Percentiles rank a stretch among this genome's conserved stretches.
Evolutionary conservation across 2,113 vertebrate species (phyloP).

Genomic region (Mirounga angustirostris): DNA sequence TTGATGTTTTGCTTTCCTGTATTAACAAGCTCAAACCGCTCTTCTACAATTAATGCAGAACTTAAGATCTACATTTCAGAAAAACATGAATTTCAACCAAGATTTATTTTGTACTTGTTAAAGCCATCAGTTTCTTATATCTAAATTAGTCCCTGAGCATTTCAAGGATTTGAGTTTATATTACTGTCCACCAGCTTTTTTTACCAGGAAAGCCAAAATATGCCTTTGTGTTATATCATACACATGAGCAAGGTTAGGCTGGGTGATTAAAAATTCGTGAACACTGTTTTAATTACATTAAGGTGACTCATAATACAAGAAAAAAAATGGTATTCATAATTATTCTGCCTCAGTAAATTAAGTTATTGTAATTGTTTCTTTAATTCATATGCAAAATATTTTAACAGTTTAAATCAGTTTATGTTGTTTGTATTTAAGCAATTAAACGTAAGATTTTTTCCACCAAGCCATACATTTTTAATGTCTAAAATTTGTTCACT

Average conservation of each 20-base stretch:
- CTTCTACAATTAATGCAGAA: not conserved
- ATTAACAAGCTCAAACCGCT: not conserved
- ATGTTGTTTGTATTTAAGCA: not conserved
- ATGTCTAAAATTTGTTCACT: slow-evolving; percentile 9
- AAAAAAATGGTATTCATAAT: slow-evolving; percentile 36
- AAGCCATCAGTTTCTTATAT: not conserved
- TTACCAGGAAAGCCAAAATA: not conserved
- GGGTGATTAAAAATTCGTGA: slow-evolving; percentile 13
- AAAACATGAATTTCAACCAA: not conserved
- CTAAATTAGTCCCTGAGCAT: not conserved
- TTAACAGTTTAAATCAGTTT: not conserved
- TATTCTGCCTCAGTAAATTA: not conserved
- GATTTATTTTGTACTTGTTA: not conserved
- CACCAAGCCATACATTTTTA: not conserved
- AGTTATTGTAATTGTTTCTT: not conserved
- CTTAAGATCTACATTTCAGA: not conserved
- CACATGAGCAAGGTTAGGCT: not conserved
- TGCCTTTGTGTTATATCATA: not conserved
- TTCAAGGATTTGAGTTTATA: not conserved
- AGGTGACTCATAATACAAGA: not conserved
- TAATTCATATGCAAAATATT: not conserved
- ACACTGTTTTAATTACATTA: slow-evolving; percentile 22
- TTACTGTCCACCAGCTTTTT: not conserved
- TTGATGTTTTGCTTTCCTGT: not conserved
- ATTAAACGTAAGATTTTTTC: not conserved